Base-by-base conservation (phyloP, 2,797 vertebrate genomes). In the Pseudotriccus pelzelni region DNA sequence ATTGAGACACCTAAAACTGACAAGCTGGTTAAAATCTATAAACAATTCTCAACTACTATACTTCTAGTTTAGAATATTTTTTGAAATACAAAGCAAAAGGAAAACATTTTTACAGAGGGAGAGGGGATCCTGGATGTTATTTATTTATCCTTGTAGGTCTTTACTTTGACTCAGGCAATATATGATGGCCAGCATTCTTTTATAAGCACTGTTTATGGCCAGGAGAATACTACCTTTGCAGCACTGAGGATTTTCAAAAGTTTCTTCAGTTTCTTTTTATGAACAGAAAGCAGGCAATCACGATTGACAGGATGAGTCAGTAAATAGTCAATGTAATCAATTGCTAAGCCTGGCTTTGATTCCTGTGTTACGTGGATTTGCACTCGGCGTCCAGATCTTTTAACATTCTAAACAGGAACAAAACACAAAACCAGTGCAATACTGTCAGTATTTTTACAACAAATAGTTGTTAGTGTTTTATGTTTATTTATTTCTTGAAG, bases 241-340 rank as follows among this genome's bases (percentile, higher is more conserved):
- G 97, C 93, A 44, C 97, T 91, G 2, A 99, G 98, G 58, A 96
- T 97, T 70, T 97, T 97, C 78, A 99, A 96, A 79, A 99, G 98
- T 25, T 98, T 97, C 79, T 97, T 98, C 90, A 99, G 96, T 47
- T 97, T 98, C 67, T 97, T 98, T 93, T 96, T 96, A 46, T 97
- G 96, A 7, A 98, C 90, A 77, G 97, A 97, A 20, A 99, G 96
- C 11, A 99, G 96, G 77, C 97, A 98, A 52, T 97, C 98, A 34
- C 98, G 97, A 64, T 98, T 98, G 89, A 98, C 97, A 13, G 97
- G 94, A 77, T 98, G 97, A 56, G 95, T 98, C 87, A 99, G 84
- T 86, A 99, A 93, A 93, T 99, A 98, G 34, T 99, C 99, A 90
- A 98, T 63, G 91, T 99, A 99, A 58, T 97, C 97, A 86, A 99